Evolutionary conservation across 1,140 invertebrate genomes (phyloP).

Genomic region (Episyrphus balteatus): DNA sequence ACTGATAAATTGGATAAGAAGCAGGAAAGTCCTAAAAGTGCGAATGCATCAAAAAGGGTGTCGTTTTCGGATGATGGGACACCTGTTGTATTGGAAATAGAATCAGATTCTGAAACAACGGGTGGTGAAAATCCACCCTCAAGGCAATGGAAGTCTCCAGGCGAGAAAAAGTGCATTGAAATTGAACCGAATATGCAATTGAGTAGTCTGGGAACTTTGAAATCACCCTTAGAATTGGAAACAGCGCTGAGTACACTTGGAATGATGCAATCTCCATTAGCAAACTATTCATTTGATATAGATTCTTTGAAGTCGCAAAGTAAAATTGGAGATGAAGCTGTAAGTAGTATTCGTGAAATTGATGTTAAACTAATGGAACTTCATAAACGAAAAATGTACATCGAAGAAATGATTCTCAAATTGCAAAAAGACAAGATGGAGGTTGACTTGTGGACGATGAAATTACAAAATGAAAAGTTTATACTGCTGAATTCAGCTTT

Average conservation of each 20-base stretch:
- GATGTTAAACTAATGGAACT: constrained; percentile 27
- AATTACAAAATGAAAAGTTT: constrained; percentile 28
- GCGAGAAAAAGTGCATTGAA: constrained; percentile 5
- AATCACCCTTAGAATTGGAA: too few species aligned
- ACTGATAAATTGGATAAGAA: too few species aligned
- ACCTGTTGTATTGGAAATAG: not conserved
- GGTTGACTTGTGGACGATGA: constrained; percentile 18
- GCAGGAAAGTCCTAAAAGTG: not conserved
- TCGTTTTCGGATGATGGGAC: not conserved
- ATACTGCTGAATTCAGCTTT: constrained; percentile 18
- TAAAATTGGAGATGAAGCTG: constrained; percentile 9
- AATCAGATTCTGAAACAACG: not conserved
- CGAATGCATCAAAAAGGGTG: constrained; percentile 7
- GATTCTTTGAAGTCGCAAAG: constrained; percentile 4
- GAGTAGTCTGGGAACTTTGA: too few species aligned
- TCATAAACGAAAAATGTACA: constrained; percentile 22
- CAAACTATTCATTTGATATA: constrained; percentile 1
- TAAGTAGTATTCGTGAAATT: constrained; percentile 20
- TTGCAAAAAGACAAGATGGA: constrained; percentile 30
- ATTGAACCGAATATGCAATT: not conserved
- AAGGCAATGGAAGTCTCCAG: constrained; percentile 2
- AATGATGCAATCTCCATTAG: not conserved
- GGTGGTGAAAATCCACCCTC: not conserved
- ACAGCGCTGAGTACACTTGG: not conserved
- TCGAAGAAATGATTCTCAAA: constrained; percentile 33